phyloP scores from a whole-genome alignment of 2,888 invertebrate genomes.

The Hydroisotoma schaefferi region DNA sequence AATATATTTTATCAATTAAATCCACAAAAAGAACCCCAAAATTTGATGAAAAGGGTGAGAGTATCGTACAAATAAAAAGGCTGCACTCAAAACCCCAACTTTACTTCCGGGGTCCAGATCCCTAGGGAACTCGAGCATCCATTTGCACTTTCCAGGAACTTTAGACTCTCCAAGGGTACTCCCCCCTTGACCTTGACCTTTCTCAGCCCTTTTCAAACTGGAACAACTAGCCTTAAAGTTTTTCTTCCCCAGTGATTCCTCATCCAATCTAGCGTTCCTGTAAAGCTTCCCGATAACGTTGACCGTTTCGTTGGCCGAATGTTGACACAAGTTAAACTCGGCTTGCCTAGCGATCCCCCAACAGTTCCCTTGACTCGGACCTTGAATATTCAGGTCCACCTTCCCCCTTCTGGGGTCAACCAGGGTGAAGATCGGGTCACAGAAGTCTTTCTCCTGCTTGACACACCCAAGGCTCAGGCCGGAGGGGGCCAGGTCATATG shows the following conservation, averaged over 20 bases:
- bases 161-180: too few relatives aligned
- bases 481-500: too few relatives aligned
- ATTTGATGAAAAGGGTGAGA: not conserved
- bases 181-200: not conserved
- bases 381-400: constrained; percentile 11
- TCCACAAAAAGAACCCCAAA: not conserved
- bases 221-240: not conserved
- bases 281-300: constrained; percentile 6
- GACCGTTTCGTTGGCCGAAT: not conserved
- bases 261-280: not conserved
- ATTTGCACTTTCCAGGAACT: constrained; percentile 8
- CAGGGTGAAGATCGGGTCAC: constrained; percentile 16
- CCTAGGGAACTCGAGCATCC: constrained; percentile 21
- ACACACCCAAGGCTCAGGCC: constrained; percentile 8
- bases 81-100: constrained; percentile 3
- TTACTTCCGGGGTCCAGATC: constrained; percentile 19
- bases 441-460: constrained; percentile 9
- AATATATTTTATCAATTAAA: not conserved
- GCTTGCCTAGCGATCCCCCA: constrained; percentile 12
- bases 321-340: constrained; percentile 10
- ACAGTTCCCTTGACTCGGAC: constrained; percentile 16
- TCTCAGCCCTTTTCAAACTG: not conserved
- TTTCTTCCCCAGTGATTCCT: not conserved
- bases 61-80: constrained; percentile 15
- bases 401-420: constrained; percentile 1